phyloP scores from a whole-genome alignment of 2,113 vertebrate species.

The Tachysurus vachellii region DNA sequence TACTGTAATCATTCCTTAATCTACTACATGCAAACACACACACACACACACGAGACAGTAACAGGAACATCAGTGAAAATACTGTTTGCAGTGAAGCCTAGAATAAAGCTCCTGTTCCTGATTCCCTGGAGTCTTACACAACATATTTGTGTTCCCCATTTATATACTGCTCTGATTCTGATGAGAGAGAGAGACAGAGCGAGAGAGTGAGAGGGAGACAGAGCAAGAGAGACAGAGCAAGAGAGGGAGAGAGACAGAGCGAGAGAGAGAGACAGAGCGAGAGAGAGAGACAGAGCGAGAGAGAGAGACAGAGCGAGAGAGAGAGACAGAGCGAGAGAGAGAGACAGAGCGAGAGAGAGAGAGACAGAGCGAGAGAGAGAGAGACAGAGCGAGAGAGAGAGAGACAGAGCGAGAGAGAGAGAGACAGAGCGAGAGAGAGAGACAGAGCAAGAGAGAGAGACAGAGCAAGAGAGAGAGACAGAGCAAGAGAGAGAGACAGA shows the following conservation, averaged over 20 bases:
- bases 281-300: not conserved
- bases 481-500: not conserved
- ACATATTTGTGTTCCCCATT: not conserved
- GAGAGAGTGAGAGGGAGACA: not conserved
- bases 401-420: not conserved
- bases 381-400: not conserved
- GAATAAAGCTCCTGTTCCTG: not conserved
- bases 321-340: not conserved
- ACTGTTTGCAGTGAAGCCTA: conserved; percentile 3
- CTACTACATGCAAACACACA: not conserved
- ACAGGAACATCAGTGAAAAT: not conserved
- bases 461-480: not conserved
- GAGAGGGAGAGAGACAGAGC: not conserved
- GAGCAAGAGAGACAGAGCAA: not conserved
- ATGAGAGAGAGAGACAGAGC: not conserved
- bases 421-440: not conserved
- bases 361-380: not conserved
- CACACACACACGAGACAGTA: not conserved
- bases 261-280: not conserved
- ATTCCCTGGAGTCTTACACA: not conserved
- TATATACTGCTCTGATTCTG: conserved; percentile 9
- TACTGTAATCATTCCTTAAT: not conserved
- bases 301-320: not conserved
- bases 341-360: not conserved
- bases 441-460: too few relatives aligned